phyloP scores from a whole-genome alignment of 2,113 vertebrate genomes.

The Equus quagga region DNA sequence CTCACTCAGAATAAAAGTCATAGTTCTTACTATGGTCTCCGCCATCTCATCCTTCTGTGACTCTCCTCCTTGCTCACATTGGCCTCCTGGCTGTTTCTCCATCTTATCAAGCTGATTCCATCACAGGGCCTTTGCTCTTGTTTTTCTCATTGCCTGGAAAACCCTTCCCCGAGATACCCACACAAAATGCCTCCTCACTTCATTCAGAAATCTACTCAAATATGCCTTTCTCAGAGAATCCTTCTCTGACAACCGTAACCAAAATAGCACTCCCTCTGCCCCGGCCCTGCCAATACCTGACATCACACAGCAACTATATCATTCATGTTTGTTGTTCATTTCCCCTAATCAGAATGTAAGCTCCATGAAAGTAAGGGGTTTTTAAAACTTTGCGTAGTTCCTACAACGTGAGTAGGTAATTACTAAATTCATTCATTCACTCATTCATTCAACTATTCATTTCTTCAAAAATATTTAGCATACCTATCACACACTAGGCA shows the following conservation, averaged over 20 bases:
- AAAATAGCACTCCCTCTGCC: not conserved
- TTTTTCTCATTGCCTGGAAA: not conserved
- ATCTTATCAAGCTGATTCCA: not conserved
- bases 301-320: not conserved
- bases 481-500: not conserved
- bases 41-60: not conserved
- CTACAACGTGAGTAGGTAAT: not conserved
- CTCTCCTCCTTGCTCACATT: not conserved
- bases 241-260: not conserved
- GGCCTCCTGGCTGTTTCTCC: not conserved
- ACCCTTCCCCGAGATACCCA: not conserved
- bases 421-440: not conserved
- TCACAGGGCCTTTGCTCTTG: not conserved
- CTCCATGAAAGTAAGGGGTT: not conserved
- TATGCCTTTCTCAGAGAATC: not conserved
- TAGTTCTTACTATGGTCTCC: not conserved
- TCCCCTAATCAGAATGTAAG: not conserved
- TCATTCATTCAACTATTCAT: not conserved
- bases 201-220: not conserved
- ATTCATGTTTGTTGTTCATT: not conserved
- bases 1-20: not conserved
- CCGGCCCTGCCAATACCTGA: not conserved
- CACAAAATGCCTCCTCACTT: not conserved
- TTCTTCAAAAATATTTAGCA: not conserved
- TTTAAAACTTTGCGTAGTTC: not conserved